These are phyloP conservation scores for Oplegnathus fasciatus DNA, from an alignment of 2,113 vertebrate species.

Conservation along the genomic window DNA sequence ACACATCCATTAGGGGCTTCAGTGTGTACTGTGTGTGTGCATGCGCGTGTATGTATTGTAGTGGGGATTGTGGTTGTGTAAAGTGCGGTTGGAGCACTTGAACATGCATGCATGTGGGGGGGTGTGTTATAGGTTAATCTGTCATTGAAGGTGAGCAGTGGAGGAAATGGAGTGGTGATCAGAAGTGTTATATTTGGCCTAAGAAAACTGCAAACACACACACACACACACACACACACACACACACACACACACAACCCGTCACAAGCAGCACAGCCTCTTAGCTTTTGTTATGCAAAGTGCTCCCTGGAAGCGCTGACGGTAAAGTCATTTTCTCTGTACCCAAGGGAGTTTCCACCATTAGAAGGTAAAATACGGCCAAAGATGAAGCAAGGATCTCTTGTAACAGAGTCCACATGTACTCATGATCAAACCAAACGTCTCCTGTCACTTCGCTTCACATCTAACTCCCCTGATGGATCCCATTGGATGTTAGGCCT, in stretches of 20 bases:
- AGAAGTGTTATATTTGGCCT: constrained; percentile 3
- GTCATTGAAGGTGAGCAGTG: constrained; percentile 46
- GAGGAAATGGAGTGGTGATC: constrained; percentile 58
- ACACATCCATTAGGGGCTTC: background rate
- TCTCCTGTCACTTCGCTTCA: background rate
- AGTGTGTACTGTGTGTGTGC: background rate
- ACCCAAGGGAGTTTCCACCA: constrained; percentile 21
- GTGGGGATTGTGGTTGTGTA: background rate
- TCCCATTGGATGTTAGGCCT: constrained; percentile 25
- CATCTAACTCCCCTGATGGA: constrained; percentile 20
- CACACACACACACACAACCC: constrained; percentile 16
- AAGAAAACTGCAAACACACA: constrained; percentile 5
- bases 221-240: constrained; percentile 20
- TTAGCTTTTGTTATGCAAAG: constrained; percentile 49
- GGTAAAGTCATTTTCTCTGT: constrained; percentile 9
- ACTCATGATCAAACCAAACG: constrained; percentile 26
- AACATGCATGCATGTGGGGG: background rate
- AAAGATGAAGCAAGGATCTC: constrained; percentile 21
- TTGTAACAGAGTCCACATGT: constrained; percentile 44
- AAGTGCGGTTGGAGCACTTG: background rate
- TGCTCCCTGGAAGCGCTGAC: background rate
- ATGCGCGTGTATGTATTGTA: background rate
- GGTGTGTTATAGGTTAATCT: constrained; percentile 49
- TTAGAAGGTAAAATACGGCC: constrained; percentile 31
- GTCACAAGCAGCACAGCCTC: background rate